A percentile compares a stretch with the other conserved stretches of the same genome.
Conservation (phyloP, 2,797 vertebrate species). For the Echeneis naucrates region DNA sequence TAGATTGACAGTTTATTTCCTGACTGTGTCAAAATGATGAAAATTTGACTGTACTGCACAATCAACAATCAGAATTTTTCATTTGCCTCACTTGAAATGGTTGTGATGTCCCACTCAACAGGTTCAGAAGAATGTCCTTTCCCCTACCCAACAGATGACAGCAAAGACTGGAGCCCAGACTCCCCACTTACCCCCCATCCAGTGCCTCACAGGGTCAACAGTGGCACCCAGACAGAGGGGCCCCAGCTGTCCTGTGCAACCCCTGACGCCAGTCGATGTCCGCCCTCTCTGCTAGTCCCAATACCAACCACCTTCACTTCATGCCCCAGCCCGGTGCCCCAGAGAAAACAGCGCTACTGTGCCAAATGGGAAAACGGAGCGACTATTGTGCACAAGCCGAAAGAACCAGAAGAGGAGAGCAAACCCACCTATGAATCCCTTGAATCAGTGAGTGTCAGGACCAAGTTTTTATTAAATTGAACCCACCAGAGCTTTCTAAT, state of each 20-base stretch:
- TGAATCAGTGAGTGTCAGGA: conserved; percentile 84
- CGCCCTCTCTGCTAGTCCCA: conserved; percentile 74
- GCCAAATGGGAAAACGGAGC: conserved; percentile 96
- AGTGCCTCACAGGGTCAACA: conserved; percentile 81
- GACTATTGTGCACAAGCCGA: conserved; percentile 83
- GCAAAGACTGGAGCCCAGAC: conserved; percentile 87
- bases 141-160: conserved; percentile 85
- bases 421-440: conserved; percentile 88
- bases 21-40: background rate
- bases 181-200: conserved; percentile 84
- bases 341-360: conserved; percentile 89
- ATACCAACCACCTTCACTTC: conserved; percentile 65
- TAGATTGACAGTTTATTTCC: background rate
- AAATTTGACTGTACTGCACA: background rate
- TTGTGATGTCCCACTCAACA: conserved; percentile 42
- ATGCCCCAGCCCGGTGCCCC: conserved; percentile 90
- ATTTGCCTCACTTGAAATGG: conserved; percentile 1
- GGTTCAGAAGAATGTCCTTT: conserved; percentile 89
- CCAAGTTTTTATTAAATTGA: background rate
- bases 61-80: background rate
- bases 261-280: conserved; percentile 31
- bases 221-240: conserved; percentile 91
- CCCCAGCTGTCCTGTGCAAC: conserved; percentile 36
- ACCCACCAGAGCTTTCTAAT: background rate
- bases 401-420: conserved; percentile 79